Conservation (phyloP, 2,888 invertebrate species). For the Sinopyrophorus schimmeli region DNA sequence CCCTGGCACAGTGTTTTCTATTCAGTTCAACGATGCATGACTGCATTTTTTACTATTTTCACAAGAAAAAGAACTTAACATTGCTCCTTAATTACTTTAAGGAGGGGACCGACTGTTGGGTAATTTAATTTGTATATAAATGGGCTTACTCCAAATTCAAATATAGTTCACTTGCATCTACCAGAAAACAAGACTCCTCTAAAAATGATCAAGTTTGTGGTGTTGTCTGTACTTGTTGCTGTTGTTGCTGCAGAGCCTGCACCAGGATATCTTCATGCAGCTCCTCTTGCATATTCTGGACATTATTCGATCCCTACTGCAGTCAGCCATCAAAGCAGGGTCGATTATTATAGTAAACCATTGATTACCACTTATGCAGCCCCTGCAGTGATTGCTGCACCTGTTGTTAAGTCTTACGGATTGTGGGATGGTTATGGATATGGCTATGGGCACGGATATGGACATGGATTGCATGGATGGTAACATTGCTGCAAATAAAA, state of each 20-base stretch:
- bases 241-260: conserved; percentile 59
- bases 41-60: conserved; percentile 17
- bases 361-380: conserved; percentile 35
- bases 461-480: conserved; percentile 18
- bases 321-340: conserved; percentile 52
- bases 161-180: conserved; percentile 10
- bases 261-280: conserved; percentile 38
- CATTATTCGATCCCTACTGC: conserved; percentile 41
- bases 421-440: conserved; percentile 12
- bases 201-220: conserved; percentile 57
- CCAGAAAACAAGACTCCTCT: conserved; percentile 40
- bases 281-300: conserved; percentile 45
- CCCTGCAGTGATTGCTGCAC: conserved; percentile 18
- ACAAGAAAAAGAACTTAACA: conserved; percentile 15
- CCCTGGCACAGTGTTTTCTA: conserved; percentile 17
- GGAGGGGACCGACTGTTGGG: conserved; percentile 15
- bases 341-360: conserved; percentile 51
- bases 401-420: conserved; percentile 22
- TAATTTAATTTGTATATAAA: too few species aligned
- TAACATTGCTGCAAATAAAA: too few species aligned
- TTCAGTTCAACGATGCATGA: conserved; percentile 12
- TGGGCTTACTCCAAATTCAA: too few species aligned
- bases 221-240: conserved; percentile 63
- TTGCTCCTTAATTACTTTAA: conserved; percentile 19
- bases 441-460: conserved; percentile 11